These are phyloP conservation scores for Microtus obscurus DNA, from an alignment of 2,797 vertebrate species.

Conservation along the genomic window DNA sequence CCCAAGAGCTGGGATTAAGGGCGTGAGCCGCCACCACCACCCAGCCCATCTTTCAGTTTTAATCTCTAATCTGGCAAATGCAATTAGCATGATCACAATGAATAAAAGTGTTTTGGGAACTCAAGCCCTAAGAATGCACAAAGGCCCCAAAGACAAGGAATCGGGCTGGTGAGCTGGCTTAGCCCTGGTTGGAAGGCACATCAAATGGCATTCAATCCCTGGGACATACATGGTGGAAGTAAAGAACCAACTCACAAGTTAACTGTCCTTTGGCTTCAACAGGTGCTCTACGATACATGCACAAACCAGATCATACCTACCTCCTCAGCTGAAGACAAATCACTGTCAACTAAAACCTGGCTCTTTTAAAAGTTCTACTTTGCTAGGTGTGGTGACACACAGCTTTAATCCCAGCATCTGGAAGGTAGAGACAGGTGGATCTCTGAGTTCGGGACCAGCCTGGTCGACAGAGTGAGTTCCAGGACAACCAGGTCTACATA, in stretches of 20 bases:
- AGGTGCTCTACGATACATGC: neutral
- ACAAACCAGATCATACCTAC: neutral
- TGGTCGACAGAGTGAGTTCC: too few relatives aligned
- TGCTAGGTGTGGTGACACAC: neutral
- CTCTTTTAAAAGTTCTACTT: neutral
- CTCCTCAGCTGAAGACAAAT: neutral
- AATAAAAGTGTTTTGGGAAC: neutral
- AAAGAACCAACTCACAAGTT: neutral
- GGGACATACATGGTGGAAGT: neutral
- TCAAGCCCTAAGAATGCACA: neutral
- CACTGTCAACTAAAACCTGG: neutral
- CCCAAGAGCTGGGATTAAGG: neutral
- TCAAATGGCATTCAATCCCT: neutral
- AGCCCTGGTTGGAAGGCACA: neutral
- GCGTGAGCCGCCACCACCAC: neutral
- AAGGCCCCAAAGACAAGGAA: slow-evolving; percentile 22
- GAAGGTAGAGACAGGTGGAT: too few relatives aligned
- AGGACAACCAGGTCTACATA: too few relatives aligned
- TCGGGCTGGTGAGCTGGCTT: neutral
- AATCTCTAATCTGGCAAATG: slow-evolving; percentile 36
- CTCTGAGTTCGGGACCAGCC: too few relatives aligned
- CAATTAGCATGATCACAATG: slow-evolving; percentile 4
- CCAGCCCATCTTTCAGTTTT: neutral
- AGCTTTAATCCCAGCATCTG: too few relatives aligned
- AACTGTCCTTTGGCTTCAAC: too few relatives aligned